Conservation (phyloP, 2,888 invertebrate genomes). For the Drosophila demipolita region DNA sequence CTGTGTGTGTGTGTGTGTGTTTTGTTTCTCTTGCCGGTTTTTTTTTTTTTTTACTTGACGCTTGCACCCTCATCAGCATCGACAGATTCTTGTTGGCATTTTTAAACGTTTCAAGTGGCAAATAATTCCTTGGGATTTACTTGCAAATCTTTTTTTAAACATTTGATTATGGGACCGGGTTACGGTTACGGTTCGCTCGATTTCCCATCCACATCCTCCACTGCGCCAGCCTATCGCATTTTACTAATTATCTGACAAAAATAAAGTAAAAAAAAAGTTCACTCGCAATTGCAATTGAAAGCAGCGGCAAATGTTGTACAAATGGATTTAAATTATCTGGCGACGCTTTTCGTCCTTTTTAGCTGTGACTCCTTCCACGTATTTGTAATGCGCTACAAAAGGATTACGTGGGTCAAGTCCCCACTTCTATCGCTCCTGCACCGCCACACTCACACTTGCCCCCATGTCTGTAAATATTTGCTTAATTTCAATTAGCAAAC, state of each 20-base stretch:
- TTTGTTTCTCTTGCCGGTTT: neutral
- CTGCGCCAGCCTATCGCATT: constrained; percentile 29
- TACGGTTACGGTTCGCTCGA: constrained; percentile 24
- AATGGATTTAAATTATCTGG: constrained; percentile 82
- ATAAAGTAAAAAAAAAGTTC: constrained; percentile 11
- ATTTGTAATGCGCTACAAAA: constrained; percentile 81
- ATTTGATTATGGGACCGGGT: constrained; percentile 67
- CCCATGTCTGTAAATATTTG: constrained; percentile 68
- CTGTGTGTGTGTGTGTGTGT: neutral
- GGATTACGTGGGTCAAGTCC: constrained; percentile 83
- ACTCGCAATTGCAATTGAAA: constrained; percentile 57
- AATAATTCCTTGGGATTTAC: constrained; percentile 81
- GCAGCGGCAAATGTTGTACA: constrained; percentile 67
- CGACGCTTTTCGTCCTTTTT: constrained; percentile 35
- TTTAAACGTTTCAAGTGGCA: constrained; percentile 82
- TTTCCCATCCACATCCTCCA: neutral
- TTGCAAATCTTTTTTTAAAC: constrained; percentile 74
- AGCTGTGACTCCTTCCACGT: constrained; percentile 11
- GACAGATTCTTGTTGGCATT: constrained; percentile 80
- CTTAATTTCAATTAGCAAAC: constrained; percentile 81
- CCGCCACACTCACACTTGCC: neutral
- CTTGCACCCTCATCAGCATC: constrained; percentile 69
- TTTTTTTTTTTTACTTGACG: constrained; percentile 6
- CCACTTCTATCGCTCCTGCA: neutral
- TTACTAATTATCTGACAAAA: constrained; percentile 68